Base-by-base conservation (phyloP, 35 echinoderm and acorn worm genomes). In the Apostichopus parvimensis region DNA sequence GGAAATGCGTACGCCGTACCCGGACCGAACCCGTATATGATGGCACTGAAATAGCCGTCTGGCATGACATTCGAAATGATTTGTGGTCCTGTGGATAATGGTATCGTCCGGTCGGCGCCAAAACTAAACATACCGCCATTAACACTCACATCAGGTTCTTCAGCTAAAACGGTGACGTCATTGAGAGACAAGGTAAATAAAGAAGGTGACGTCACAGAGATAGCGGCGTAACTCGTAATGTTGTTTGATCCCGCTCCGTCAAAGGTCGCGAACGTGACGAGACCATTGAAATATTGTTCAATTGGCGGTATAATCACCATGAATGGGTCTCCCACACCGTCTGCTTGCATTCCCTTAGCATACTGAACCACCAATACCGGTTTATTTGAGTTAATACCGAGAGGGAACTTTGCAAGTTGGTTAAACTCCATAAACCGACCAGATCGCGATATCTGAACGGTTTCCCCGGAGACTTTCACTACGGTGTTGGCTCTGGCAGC, bases 281-380 rank as follows among this genome's bases (percentile, higher is more conserved):
- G 93, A 26, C 92, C 96, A 83, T 87, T 91, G 18, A 98, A 85
- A 60, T 95, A 98, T 71, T 98, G 96, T 85, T 98, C 96, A 94
- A 93, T 88, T 92, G 96, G 53, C 95, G 88, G 80, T 54, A 83
- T 83, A 83, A 83, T 83, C 9, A 57, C 56, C 96, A 98, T 98
- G 56, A 92, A 94, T 4, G 96, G 96, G 78, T 98, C 96, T 72
- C 96, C 96, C 9, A 87, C 83, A 22, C 83, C 90, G 73, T 98
- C 90, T 45, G 88, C 75, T 13, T 98, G 94, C 53, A 91, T 79
- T 13, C 96, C 96, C 80, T 98, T 98, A 57, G 92, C 83, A 59
- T 95, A 98, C 57, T 98, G 96, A 10, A 94, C 83, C n/a, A 95
- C 58, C 11, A 60, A 60, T 1, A 9, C 7, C 11, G 58, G 58